phyloP scores from a whole-genome alignment of 1,140 invertebrate species.

The Elymnias hypermnestra region DNA sequence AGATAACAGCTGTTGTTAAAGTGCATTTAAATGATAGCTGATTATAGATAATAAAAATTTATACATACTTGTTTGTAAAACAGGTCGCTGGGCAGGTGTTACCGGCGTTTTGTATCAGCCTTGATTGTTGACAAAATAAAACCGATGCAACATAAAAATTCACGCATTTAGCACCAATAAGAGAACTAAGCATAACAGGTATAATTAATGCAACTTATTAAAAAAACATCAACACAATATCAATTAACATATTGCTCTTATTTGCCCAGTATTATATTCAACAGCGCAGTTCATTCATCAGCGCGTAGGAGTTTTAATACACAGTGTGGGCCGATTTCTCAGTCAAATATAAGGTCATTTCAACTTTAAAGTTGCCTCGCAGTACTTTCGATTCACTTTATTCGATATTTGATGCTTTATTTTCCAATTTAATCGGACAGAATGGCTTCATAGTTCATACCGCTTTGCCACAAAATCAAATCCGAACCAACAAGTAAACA shows the following conservation, averaged over 20 bases:
- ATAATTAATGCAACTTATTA: conserved; percentile 24
- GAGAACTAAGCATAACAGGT: conserved; percentile 18
- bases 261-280: conserved; percentile 41
- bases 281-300: conserved; percentile 42
- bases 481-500: conserved; percentile 54
- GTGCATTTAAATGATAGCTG: neutral
- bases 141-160: conserved; percentile 12
- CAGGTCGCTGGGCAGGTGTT: neutral
- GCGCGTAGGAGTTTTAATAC: conserved; percentile 68
- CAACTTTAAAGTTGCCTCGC: conserved; percentile 28
- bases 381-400: conserved; percentile 34
- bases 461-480: conserved; percentile 27
- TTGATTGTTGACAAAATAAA: conserved; percentile 31
- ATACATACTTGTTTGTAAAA: conserved; percentile 24
- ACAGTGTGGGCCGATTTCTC: conserved; percentile 59
- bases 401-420: conserved; percentile 33
- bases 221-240: conserved; percentile 3
- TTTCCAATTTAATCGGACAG: conserved; percentile 24
- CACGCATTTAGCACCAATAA: conserved; percentile 9
- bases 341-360: conserved; percentile 60
- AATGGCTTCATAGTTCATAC: conserved; percentile 26
- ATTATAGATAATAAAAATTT: conserved; percentile 6
- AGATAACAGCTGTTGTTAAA: too few relatives aligned
- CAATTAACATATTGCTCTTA: conserved; percentile 1
- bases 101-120: conserved; percentile 18